Conservation (phyloP, 2,888 invertebrate species). For the Iselma pallidipennis region DNA sequence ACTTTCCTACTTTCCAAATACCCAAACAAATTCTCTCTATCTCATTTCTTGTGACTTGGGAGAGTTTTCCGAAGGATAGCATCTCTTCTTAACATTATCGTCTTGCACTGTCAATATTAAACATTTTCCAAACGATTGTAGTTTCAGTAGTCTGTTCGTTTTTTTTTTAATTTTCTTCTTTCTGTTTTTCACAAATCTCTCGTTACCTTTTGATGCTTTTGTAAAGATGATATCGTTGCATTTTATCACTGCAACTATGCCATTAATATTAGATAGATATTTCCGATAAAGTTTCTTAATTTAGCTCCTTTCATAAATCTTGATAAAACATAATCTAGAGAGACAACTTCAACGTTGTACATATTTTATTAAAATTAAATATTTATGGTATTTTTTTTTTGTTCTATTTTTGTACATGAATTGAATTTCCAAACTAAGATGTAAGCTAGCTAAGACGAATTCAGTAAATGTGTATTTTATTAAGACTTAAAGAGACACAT, state of each 20-base stretch:
- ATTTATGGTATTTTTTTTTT: no score
- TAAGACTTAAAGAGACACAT: neutral
- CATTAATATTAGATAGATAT: no score
- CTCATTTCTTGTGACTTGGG: neutral
- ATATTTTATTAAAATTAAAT: no score
- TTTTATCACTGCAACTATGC: neutral
- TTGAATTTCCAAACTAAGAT: no score
- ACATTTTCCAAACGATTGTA: constrained; percentile 27
- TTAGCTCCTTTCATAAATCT: neutral
- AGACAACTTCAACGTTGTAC: no score
- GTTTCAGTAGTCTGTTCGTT: constrained; percentile 25
- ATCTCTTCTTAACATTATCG: constrained; percentile 28
- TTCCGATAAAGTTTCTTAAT: no score
- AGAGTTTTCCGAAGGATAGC: constrained; percentile 23
- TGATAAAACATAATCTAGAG: no score
- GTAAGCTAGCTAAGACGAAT: no score
- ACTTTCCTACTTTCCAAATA: constrained; percentile 1
- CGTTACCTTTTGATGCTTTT: constrained; percentile 22
- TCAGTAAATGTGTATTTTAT: no score
- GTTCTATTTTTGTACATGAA: no score
- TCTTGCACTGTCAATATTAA: constrained; percentile 36
- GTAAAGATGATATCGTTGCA: constrained; percentile 30
- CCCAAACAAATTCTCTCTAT: neutral
- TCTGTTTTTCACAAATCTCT: neutral
- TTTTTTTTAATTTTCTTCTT: constrained; percentile 10